Base-by-base conservation (phyloP, 2,113 vertebrate species). In the Pantherophis guttatus region DNA sequence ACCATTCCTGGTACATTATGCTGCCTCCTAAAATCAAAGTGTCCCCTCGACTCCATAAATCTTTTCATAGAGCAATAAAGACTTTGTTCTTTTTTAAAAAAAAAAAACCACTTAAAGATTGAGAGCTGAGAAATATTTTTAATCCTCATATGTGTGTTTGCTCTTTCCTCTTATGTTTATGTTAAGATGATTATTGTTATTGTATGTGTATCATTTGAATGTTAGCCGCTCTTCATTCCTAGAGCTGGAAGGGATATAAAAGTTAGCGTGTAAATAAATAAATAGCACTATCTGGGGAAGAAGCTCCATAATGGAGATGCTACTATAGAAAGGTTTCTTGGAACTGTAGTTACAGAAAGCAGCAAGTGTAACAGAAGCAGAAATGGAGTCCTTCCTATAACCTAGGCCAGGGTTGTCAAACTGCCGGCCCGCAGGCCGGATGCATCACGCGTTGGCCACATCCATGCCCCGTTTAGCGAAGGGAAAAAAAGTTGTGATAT, bases 391-490 rank as follows among this genome's bases (percentile, higher is more conserved):
- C 17, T 81, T 81, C 70, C 15, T 75, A 75, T 75, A 75, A 75
- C 6, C 70, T 81, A 81, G 70, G 33, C 15, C 15, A 39, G 29
- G 29, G 29, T 0, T 70, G 29, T 70, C 29, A 70, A 70, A 70
- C 65, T 65, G 26, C 4, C 11, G 1, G 3, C 26, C 10, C 10
- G 1, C 1, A 0, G 24, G 10, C 26, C 1, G 3, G 24, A 12
- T 65, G 1, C 29, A 2, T 6, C 26, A 65, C 5, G 0, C 24
- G 1, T 11, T n/a, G 29, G 26, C 26, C 62, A n/a, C 10, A 0
- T 11, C 62, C 62, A n/a, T 26, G 26, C 11, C 62, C 5, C 0
- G 4, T 70, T 12, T 13, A 11, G 11, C 11, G 12, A 70, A n/a
- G 11, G 4, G 12, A 5, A 7, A 58, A 13, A 70, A 70, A n/a